Percentiles rank a stretch among this genome's conserved stretches.
These are phyloP conservation scores for Tragelaphus strepsiceros DNA, from an alignment of 2,113 vertebrate species.

Conservation along the genomic window DNA sequence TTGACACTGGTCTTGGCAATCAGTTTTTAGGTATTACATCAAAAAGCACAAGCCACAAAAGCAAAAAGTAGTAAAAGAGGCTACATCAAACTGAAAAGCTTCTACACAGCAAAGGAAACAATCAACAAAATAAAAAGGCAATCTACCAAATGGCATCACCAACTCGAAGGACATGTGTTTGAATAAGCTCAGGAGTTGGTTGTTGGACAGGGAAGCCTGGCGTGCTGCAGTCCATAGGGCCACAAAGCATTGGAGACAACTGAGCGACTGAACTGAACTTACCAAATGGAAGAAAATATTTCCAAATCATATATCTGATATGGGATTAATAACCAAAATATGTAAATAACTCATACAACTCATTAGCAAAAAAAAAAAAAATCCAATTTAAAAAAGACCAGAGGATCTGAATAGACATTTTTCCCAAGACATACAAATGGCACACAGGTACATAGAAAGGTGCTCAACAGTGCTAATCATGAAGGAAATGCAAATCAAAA, in stretches of 20 bases:
- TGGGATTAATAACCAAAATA: not conserved
- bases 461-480: not conserved
- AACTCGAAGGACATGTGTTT: not conserved
- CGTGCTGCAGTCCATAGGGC: not conserved
- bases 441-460: not conserved
- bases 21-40: not conserved
- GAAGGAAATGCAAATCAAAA: not conserved
- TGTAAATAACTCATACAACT: not conserved
- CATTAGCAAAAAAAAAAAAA: not conserved
- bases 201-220: not conserved
- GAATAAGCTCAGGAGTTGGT: not conserved
- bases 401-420: not conserved
- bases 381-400: not conserved
- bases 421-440: not conserved
- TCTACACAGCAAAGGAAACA: not conserved
- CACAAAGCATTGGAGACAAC: not conserved
- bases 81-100: not conserved
- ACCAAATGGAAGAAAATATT: not conserved
- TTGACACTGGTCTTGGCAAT: not conserved
- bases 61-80: not conserved
- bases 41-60: not conserved
- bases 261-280: not conserved
- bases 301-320: not conserved
- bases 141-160: not conserved
- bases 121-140: not conserved